These are phyloP conservation scores for Empis livida DNA, from an alignment of 2,888 invertebrate genomes.

Conservation along the genomic window DNA sequence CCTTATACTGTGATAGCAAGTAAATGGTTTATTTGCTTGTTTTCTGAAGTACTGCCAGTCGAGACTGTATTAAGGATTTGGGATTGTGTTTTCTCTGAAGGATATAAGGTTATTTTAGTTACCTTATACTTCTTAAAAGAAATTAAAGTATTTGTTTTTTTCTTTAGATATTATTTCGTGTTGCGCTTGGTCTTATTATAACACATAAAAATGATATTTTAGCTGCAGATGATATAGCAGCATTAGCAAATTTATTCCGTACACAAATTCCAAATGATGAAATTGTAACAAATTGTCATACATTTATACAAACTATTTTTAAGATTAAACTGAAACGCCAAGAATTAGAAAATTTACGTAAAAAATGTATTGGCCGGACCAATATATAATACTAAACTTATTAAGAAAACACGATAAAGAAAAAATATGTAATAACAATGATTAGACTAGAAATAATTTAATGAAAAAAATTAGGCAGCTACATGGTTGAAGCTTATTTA, in stretches of 20 bases:
- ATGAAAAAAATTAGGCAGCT: too few relatives aligned
- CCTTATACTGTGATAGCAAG: conserved; percentile 86
- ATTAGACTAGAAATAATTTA: too few relatives aligned
- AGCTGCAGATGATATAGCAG: conserved; percentile 65
- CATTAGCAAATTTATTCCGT: conserved; percentile 71
- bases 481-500: too few relatives aligned
- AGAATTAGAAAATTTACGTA: conserved; percentile 29
- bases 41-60: conserved; percentile 83
- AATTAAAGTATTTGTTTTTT: too few relatives aligned
- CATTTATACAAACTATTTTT: conserved; percentile 80
- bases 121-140: too few relatives aligned
- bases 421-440: too few relatives aligned
- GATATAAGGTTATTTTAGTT: conserved; percentile 51
- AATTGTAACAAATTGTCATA: conserved; percentile 71
- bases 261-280: conserved; percentile 61
- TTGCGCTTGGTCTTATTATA: conserved; percentile 71
- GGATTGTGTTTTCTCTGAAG: conserved; percentile 93
- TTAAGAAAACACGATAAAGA: too few relatives aligned
- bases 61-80: conserved; percentile 91
- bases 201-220: conserved; percentile 58
- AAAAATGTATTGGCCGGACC: conserved; percentile 19
- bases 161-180: conserved; percentile 63
- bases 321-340: conserved; percentile 50
- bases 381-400: too few relatives aligned
- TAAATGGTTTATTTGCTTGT: conserved; percentile 93